Evolutionary conservation across 2,113 vertebrate genomes (phyloP), one percentile per base, ranked within the genome.

Genomic region (Chauna torquata): DNA sequence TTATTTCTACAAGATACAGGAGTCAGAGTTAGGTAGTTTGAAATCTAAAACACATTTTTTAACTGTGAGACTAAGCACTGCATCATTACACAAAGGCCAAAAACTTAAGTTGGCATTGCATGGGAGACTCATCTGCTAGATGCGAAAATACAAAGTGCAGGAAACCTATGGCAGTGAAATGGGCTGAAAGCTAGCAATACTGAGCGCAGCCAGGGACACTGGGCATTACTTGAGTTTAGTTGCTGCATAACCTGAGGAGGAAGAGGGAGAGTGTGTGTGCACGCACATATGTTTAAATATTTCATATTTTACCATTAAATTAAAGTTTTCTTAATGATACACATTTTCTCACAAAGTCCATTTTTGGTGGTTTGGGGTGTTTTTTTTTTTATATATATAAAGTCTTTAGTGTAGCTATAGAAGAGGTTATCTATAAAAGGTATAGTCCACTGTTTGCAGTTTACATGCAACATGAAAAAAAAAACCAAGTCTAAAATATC

Each of bases 261-360:
- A 42, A 1, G 4, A 5, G 16, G 4, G 42, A 45, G 36, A 0
- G 4, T 5, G 15, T 3, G 44, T 25, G 1, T 58, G 8, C 6
- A 11, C 3, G 32, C 24, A 16, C 16, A 4, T 7, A 5, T 2
- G 2, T 1, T 3, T 34, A 61, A 23, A 27, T 18, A 32, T 3
- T 55, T 68, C 1, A 18, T 8, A 38, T 69, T 77, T 58, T 77
- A 44, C 32, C 36, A 19, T 28, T 45, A 34, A 34, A 16, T 59
- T 50, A 3, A n/a, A 69, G 17, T 68, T 57, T 86, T 28, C 36
- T 16, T 44, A 36, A 45, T 42, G 42, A 18, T 36, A 42, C 8
- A 64, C 44, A 17, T 59, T 92, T 68, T 82, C 52, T 84, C 36
- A 65, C 20, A 9, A 30, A 77, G 47, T 42, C 58, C 24, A 19